Evolutionary conservation across 2,113 vertebrate genomes (phyloP), one percentile per base, ranked within the genome.

Genomic region (Syngnathus typhle): DNA sequence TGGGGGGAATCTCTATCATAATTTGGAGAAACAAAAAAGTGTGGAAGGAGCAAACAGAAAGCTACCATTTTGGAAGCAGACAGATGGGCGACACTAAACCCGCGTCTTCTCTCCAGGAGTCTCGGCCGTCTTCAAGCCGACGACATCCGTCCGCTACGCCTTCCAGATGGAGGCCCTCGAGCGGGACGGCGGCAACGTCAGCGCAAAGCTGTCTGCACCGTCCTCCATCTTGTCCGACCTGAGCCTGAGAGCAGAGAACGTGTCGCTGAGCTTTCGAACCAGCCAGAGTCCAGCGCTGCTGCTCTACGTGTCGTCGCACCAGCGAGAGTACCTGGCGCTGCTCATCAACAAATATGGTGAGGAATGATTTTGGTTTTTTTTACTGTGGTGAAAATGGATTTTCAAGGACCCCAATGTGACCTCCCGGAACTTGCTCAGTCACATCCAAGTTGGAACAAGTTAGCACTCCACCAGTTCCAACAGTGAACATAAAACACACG

Each of bases 291-390:
- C 96, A 1, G 91, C 92, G 59, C 81, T 96, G 64, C 89, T 98
- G 19, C 87, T 98, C 54, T 92, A 93, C 21, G 73, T 94, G 71
- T 92, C 76, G 77, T 95, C 94, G 15, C 91, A 92, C 89, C 91
- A 94, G 84, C 90, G 91, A 73, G 93, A 96, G 68, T 94, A 94
- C 58, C 88, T 98, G 73, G 94, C 93, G 0, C 60, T 96, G 64
- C 88, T 94, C 75, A 90, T 98, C 51, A 91, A 92, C 60, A 94
- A 84, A 84, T 94, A 96, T 0, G 95, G 96, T 98, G 81, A 91
- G 93, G 69, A 71, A 3, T 1, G 19, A 12, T 43, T 70, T 71
- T 71, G 63, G 68, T 62, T 69, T 36, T 69, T 36, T 65, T 64
- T 9, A 18, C 3, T 5, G 1, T 44, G 43, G 10, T 44, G 43